These are phyloP conservation scores for Centropyge bicolor DNA, from an alignment of 2,797 vertebrate species.

Conservation along the genomic window DNA sequence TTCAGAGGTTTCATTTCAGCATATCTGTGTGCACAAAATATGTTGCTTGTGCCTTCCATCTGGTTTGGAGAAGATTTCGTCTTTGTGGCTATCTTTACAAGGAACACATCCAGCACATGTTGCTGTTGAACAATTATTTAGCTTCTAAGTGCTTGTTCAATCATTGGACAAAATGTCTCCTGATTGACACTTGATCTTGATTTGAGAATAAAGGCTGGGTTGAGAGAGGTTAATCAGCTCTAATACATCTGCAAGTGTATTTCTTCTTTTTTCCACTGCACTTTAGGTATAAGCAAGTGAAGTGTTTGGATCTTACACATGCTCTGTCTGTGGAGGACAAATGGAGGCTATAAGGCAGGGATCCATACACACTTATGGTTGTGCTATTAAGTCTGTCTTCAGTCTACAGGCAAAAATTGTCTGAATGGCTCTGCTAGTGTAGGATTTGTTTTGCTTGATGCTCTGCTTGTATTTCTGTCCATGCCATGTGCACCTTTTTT, in stretches of 20 bases:
- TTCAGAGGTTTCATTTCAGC: not conserved
- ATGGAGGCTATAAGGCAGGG: not conserved
- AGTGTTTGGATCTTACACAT: not conserved
- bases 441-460: slow-evolving; percentile 34
- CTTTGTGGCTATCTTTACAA: not conserved
- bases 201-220: not conserved
- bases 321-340: not conserved
- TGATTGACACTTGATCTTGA: not conserved
- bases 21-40: not conserved
- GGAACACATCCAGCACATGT: not conserved
- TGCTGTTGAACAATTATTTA: not conserved
- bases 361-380: slow-evolving; percentile 3
- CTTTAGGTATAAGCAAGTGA: not conserved
- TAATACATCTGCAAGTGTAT: not conserved
- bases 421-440: slow-evolving; percentile 19
- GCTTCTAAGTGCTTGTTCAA: not conserved
- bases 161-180: not conserved
- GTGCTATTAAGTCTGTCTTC: not conserved
- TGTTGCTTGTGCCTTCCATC: not conserved
- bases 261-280: not conserved
- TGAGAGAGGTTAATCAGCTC: slow-evolving; percentile 1
- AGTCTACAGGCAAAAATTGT: slow-evolving; percentile 22
- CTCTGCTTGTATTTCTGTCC: slow-evolving; percentile 33
- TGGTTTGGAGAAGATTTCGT: not conserved
- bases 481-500: slow-evolving; percentile 29